These are phyloP conservation scores for Alloplasta piceator DNA, from an alignment of 2,888 invertebrate genomes.

Conservation along the genomic window DNA sequence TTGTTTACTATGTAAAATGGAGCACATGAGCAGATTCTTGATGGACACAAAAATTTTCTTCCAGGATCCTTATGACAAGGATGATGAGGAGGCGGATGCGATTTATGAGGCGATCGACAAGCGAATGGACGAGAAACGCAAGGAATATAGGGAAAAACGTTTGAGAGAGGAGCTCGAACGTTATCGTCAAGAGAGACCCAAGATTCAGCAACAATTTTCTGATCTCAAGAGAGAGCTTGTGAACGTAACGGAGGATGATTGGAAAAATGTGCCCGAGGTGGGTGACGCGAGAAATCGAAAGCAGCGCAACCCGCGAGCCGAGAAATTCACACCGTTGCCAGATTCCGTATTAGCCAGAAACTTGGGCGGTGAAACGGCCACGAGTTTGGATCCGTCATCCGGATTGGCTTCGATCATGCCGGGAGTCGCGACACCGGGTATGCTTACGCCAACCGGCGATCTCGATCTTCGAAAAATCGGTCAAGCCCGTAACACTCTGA, in stretches of 20 bases:
- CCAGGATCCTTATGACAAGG: constrained; percentile 99
- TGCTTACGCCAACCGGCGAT: constrained; percentile 94
- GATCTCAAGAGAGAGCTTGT: constrained; percentile 96
- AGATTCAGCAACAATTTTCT: constrained; percentile 99
- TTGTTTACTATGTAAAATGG: too few species aligned
- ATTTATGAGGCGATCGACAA: constrained; percentile 99
- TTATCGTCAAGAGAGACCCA: constrained; percentile 98
- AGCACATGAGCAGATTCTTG: too few species aligned
- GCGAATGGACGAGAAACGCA: constrained; percentile 99
- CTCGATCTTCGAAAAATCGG: constrained; percentile 99
- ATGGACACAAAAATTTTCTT: background rate
- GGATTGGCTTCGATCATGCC: constrained; percentile 95
- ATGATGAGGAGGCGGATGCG: constrained; percentile 99
- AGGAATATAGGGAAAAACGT: constrained; percentile 96
- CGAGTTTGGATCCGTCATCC: constrained; percentile 92
- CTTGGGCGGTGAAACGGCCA: constrained; percentile 91
- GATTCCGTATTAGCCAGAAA: constrained; percentile 96
- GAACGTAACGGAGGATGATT: constrained; percentile 95
- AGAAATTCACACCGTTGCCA: constrained; percentile 98
- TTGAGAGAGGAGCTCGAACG: constrained; percentile 97
- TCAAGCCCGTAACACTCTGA: constrained; percentile 98
- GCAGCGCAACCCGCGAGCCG: constrained; percentile 96
- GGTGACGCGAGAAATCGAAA: constrained; percentile 99
- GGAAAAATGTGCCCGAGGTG: constrained; percentile 99
- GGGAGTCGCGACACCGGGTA: constrained; percentile 93